Conservation (phyloP, 2,888 invertebrate genomes). For the Melolontha melolontha region DNA sequence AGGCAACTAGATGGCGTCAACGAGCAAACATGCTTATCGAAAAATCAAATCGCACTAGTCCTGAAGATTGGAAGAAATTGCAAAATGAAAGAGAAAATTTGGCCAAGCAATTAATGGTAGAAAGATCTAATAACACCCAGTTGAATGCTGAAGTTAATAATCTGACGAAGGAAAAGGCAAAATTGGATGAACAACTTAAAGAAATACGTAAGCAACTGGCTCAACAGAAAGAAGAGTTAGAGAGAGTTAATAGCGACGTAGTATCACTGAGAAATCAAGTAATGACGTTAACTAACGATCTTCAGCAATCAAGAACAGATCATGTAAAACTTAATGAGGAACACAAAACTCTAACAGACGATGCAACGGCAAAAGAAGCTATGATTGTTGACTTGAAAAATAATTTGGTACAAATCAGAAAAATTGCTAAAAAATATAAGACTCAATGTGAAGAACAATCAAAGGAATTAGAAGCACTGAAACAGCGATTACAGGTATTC, state of each 20-base stretch:
- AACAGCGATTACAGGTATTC: slow-evolving; percentile 51
- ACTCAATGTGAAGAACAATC: slow-evolving; percentile 83
- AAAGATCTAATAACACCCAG: slow-evolving; percentile 78
- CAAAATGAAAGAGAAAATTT: slow-evolving; percentile 85
- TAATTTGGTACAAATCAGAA: slow-evolving; percentile 71
- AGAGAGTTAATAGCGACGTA: slow-evolving; percentile 75
- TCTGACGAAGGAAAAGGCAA: slow-evolving; percentile 74
- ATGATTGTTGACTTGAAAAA: slow-evolving; percentile 68
- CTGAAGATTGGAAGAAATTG: slow-evolving; percentile 91
- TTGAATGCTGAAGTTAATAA: slow-evolving; percentile 74
- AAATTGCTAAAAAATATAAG: slow-evolving; percentile 94
- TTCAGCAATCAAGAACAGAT: slow-evolving; percentile 74
- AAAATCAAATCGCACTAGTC: slow-evolving; percentile 89
- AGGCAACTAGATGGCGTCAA: slow-evolving; percentile 87
- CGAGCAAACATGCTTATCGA: slow-evolving; percentile 90
- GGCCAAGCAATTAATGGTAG: slow-evolving; percentile 81
- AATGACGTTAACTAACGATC: slow-evolving; percentile 71
- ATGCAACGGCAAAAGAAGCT: slow-evolving; percentile 75
- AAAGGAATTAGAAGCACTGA: slow-evolving; percentile 70
- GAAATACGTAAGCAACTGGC: slow-evolving; percentile 71
- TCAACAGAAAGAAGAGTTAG: slow-evolving; percentile 74
- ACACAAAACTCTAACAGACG: slow-evolving; percentile 74
- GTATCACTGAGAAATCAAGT: slow-evolving; percentile 71
- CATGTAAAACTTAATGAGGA: slow-evolving; percentile 72
- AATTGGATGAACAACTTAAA: slow-evolving; percentile 77